Evolutionary conservation across 64 coral and sea anemone species (phyloP), one percentile per base, ranked within the genome.

Genomic region (Pocillopora verrucosa): DNA sequence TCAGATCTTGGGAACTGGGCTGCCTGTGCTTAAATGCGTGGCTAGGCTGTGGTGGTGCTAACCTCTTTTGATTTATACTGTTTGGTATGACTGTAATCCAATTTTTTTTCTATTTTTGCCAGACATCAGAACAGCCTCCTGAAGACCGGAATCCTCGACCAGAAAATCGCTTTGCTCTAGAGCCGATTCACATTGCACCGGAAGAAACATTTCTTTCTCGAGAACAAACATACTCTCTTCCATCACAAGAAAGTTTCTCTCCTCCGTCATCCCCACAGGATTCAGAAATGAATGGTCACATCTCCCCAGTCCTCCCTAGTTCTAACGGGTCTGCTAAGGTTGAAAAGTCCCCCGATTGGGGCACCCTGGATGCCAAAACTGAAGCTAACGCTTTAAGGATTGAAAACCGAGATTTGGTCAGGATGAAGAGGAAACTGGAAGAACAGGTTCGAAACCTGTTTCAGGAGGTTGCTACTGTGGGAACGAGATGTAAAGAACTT

Each of bases 361-460:
- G 82, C 26, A 22, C 68, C 12, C 64, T 38, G 35, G 82, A 85
- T 30, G 82, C 67, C 11, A 70, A 70, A 70, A 30, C 67, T 70
- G 67, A 70, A 70, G 67, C 63, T 24, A 68, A 56, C 16, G 65
- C 82, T 14, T 22, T 72, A 65, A 36, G 64, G 38, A 85, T 70
- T 13, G 82, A 85, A 72, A 85, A 56, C 64, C 82, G 37, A 26
- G 35, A 85, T n/a, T 72, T 85, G 36, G 65, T 85, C 13, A 13
- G 35, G n/a, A 72, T 72, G 12, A 85, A 72, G 13, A 85, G 82
- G 56, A 85, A 85, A 16, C 82, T 45, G 11, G 82, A 85, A 85
- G 82, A 85, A 36, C 82, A 85, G 82, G 68, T 72, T 56, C 64
- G 68, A 22, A 85, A 72, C 63, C 16, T 85, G 62, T 63, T 72